phyloP scores from a whole-genome alignment of 2,797 vertebrate genomes.

The Sus cebifrons region DNA sequence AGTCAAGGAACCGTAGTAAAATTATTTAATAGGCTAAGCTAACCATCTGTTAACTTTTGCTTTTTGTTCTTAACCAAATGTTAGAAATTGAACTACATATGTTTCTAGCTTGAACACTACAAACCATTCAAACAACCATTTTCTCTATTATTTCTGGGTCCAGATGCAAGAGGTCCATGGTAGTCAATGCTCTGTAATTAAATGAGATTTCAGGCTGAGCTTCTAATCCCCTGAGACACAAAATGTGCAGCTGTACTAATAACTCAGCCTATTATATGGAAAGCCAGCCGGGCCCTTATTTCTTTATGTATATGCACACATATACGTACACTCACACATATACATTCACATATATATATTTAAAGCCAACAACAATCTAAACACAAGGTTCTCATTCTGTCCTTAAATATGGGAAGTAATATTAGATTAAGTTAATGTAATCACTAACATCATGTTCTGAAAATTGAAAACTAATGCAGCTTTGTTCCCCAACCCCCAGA shows the following conservation, averaged over 20 bases:
- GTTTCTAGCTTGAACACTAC: slow-evolving; percentile 78
- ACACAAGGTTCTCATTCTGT: slow-evolving; percentile 87
- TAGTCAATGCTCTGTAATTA: slow-evolving; percentile 85
- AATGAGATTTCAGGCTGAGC: slow-evolving; percentile 86
- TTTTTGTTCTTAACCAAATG: slow-evolving; percentile 75
- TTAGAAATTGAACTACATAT: slow-evolving; percentile 71
- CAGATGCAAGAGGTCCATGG: slow-evolving; percentile 82
- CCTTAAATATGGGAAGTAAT: slow-evolving; percentile 82
- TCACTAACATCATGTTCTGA: slow-evolving; percentile 85
- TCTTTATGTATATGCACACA: slow-evolving; percentile 59
- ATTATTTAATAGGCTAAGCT: slow-evolving; percentile 72
- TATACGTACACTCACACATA: slow-evolving; percentile 54
- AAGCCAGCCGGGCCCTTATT: slow-evolving; percentile 76
- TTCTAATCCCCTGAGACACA: slow-evolving; percentile 85
- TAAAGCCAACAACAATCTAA: slow-evolving; percentile 84
- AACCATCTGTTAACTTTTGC: slow-evolving; percentile 71
- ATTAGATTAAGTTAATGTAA: slow-evolving; percentile 86
- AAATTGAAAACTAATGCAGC: slow-evolving; percentile 86
- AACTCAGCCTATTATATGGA: slow-evolving; percentile 78
- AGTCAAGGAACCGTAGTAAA: slow-evolving; percentile 64
- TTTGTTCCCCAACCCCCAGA: slow-evolving; percentile 82
- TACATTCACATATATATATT: slow-evolving; percentile 71
- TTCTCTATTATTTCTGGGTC: slow-evolving; percentile 66
- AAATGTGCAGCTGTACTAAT: slow-evolving; percentile 87
- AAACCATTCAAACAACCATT: slow-evolving; percentile 85